Percentiles rank a stretch among this genome's conserved stretches.
phyloP scores from a whole-genome alignment of 2,888 invertebrate species.

The Eulithis prunata region DNA sequence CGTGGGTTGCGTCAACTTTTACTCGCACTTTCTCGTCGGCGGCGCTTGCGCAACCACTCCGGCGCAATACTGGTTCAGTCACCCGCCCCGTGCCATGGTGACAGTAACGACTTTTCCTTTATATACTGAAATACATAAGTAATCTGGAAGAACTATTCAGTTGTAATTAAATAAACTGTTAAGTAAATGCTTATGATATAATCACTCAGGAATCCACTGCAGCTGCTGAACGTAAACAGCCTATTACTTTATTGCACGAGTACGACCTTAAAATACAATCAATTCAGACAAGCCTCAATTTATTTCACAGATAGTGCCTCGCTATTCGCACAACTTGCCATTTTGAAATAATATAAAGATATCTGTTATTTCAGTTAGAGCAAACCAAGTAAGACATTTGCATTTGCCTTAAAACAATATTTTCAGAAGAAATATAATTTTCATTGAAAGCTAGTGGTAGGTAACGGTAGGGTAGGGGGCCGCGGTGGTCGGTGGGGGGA shows the following conservation, averaged over 20 bases:
- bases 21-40: conserved; percentile 81
- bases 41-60: conserved; percentile 76
- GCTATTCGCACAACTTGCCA: conserved; percentile 29
- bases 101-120: conserved; percentile 66
- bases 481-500: conserved; percentile 58
- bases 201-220: conserved; percentile 48
- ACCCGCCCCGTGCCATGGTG: conserved; percentile 49
- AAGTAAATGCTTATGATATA: conserved; percentile 42
- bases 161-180: conserved; percentile 18
- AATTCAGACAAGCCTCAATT: conserved; percentile 43
- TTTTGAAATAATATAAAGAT: conserved; percentile 40
- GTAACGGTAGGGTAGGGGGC: conserved; percentile 69
- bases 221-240: conserved; percentile 41
- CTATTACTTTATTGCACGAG: conserved; percentile 45
- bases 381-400: conserved; percentile 43
- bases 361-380: conserved; percentile 37
- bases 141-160: background rate
- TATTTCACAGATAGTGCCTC: conserved; percentile 44
- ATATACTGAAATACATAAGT: conserved; percentile 7
- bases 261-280: conserved; percentile 56
- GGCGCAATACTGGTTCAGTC: conserved; percentile 74
- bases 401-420: conserved; percentile 53
- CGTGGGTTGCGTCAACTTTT: conserved; percentile 83
- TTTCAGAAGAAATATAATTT: conserved; percentile 64
- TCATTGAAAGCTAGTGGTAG: conserved; percentile 80